A percentile compares a stretch with the other conserved stretches of the same genome.
These are phyloP conservation scores for Ceyx erithaca DNA, from an alignment of 2,797 vertebrate genomes.

Conservation along the genomic window DNA sequence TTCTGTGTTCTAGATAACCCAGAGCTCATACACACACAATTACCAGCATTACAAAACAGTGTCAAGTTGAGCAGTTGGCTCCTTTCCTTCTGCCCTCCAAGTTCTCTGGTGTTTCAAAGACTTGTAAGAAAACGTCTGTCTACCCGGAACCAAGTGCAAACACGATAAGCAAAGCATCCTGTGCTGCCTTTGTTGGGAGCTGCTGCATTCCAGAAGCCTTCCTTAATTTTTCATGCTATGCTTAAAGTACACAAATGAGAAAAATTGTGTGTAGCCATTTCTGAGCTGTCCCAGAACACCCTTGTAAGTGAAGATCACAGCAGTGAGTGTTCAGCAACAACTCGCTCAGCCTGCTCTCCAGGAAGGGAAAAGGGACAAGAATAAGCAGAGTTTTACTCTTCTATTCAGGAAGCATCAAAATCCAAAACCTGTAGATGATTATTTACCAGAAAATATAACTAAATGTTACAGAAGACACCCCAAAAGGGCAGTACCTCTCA, in stretches of 20 bases:
- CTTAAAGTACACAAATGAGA: neutral
- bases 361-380: neutral
- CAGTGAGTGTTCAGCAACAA: neutral
- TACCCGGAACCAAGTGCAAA: neutral
- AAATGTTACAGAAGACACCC: neutral
- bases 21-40: neutral
- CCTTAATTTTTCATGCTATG: neutral
- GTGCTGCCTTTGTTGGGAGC: neutral
- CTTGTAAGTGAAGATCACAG: neutral
- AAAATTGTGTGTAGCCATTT: neutral
- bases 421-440: neutral
- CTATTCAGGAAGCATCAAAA: neutral
- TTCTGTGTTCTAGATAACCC: neutral
- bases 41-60: neutral
- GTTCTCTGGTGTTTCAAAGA: neutral
- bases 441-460: neutral
- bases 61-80: neutral
- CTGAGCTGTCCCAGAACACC: neutral
- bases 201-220: neutral
- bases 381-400: neutral
- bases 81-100: neutral
- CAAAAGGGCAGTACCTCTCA: neutral
- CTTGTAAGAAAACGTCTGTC: neutral
- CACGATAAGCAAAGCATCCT: neutral
- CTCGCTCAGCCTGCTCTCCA: neutral